Evolutionary conservation across 1,140 invertebrate genomes (phyloP).

Genomic region (Lanistes nyassanus): DNA sequence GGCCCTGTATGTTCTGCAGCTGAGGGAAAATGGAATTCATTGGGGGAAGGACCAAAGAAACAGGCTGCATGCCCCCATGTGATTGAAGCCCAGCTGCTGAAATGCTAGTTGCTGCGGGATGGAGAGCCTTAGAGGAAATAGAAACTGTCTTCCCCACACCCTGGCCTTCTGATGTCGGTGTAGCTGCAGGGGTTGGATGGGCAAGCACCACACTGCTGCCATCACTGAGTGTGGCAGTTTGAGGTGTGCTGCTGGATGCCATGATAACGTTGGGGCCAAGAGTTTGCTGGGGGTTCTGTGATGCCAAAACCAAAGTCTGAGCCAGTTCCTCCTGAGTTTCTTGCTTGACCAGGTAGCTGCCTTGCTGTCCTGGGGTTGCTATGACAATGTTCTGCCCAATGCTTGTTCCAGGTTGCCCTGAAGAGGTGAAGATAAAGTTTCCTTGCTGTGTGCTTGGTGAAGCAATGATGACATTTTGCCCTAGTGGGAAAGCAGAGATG

Average conservation of each 20-base stretch:
- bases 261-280: conserved; percentile 29
- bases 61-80: conserved; percentile 25
- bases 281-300: conserved; percentile 32
- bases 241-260: background rate
- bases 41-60: conserved; percentile 34
- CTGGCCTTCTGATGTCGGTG: conserved; percentile 28
- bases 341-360: conserved; percentile 32
- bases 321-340: conserved; percentile 34
- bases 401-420: conserved; percentile 11
- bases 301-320: conserved; percentile 34
- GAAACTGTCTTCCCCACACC: conserved; percentile 18
- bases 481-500: conserved; percentile 30
- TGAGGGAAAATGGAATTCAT: conserved; percentile 28
- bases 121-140: conserved; percentile 3
- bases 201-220: conserved; percentile 28
- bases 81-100: conserved; percentile 21
- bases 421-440: conserved; percentile 31
- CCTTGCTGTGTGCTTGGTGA: conserved; percentile 32
- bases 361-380: conserved; percentile 32
- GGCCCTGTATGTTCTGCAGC: conserved; percentile 21
- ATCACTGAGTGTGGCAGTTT: conserved; percentile 21
- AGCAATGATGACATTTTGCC: conserved; percentile 39
- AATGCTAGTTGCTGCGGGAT: conserved; percentile 1
- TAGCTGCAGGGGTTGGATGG: conserved; percentile 14
- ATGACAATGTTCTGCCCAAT: conserved; percentile 36